A percentile compares a stretch with the other conserved stretches of the same genome.
Conservation (phyloP, 1,140 invertebrate genomes). For the Phocides pigmalion region DNA sequence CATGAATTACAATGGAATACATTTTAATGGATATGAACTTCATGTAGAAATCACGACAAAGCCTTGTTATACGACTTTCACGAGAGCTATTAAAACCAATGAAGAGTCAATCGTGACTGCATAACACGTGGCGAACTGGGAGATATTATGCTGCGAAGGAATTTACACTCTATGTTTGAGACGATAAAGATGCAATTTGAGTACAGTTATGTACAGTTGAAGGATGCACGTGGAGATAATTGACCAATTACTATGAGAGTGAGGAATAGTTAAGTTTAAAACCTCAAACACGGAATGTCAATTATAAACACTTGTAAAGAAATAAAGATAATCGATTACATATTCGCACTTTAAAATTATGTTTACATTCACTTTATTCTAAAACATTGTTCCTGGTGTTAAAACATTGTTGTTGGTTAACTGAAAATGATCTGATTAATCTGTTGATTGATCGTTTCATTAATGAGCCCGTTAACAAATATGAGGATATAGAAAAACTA, state of each 20-base stretch:
- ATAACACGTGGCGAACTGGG: constrained; percentile 8
- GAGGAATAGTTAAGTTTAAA: constrained; percentile 16
- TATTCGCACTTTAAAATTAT: too few species aligned
- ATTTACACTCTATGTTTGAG: neutral
- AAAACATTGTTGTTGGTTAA: too few species aligned
- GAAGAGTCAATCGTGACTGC: constrained; percentile 16
- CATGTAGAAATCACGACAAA: constrained; percentile 9
- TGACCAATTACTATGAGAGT: constrained; percentile 17
- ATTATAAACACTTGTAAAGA: constrained; percentile 18
- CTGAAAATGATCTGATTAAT: too few species aligned
- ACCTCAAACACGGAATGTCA: neutral
- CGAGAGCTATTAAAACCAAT: constrained; percentile 13
- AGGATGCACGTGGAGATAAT: constrained; percentile 11
- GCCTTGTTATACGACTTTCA: constrained; percentile 23
- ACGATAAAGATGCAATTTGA: neutral
- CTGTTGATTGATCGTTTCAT: too few species aligned
- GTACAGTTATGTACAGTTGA: neutral
- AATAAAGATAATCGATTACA: neutral
- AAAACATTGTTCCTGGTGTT: too few species aligned
- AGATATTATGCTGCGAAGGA: neutral
- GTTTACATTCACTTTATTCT: too few species aligned
- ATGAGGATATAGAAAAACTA: too few species aligned
- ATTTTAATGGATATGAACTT: constrained; percentile 10
- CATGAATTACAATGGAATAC: too few species aligned
- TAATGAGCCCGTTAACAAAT: too few species aligned